phyloP scores from a whole-genome alignment of 2,113 vertebrate species.

The Labeo rohita region DNA sequence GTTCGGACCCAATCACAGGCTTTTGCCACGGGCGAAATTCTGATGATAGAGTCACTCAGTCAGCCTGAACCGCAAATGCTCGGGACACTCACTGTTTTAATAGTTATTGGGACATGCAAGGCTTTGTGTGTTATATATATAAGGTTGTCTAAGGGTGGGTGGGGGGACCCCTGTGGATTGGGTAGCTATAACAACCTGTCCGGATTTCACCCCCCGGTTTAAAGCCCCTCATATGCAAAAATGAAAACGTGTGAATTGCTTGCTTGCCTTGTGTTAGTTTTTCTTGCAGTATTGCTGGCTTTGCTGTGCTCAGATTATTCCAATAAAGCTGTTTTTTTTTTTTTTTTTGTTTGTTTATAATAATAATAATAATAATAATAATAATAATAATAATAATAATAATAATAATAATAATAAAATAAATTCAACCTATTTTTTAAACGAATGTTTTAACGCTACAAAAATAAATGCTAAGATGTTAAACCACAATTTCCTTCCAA shows the following conservation, averaged over 20 bases:
- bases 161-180: conserved; percentile 81
- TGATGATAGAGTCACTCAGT: conserved; percentile 68
- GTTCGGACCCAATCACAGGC: conserved; percentile 84
- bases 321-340: background rate
- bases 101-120: conserved; percentile 84
- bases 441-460: background rate
- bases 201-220: conserved; percentile 86
- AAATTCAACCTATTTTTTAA: background rate
- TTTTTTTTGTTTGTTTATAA: too few relatives aligned
- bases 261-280: conserved; percentile 61
- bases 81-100: conserved; percentile 82
- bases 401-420: background rate
- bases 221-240: conserved; percentile 85
- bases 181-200: conserved; percentile 90
- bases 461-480: background rate
- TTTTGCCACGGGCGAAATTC: conserved; percentile 86
- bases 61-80: conserved; percentile 57
- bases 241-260: conserved; percentile 75
- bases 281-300: background rate
- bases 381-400: too few relatives aligned
- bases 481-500: background rate
- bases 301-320: background rate
- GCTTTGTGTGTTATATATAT: conserved; percentile 59
- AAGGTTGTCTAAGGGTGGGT: conserved; percentile 39
- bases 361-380: too few relatives aligned